phyloP scores from a whole-genome alignment of 2,888 invertebrate genomes.

The Polietes domitor region DNA sequence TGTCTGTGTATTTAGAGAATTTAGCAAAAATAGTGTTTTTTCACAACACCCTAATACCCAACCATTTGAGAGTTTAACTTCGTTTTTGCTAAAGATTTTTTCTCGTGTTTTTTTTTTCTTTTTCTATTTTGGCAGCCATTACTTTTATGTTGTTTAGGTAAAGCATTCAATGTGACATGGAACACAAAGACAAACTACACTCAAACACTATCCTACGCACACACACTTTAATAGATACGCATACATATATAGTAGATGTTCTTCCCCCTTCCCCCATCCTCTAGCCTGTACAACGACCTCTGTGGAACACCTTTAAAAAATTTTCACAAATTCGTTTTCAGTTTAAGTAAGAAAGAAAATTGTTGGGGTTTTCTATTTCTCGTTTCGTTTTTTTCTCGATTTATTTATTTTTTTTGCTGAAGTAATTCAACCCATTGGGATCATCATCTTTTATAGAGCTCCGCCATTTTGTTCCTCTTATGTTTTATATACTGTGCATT shows the following conservation, averaged over 20 bases:
- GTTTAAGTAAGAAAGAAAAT: background rate
- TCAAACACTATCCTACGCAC: background rate
- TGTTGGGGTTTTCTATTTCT: background rate
- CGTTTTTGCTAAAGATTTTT: background rate
- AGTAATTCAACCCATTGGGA: slow-evolving; percentile 26
- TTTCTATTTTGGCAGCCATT: slow-evolving; percentile 12
- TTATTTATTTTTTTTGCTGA: background rate
- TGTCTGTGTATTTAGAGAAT: too few species aligned
- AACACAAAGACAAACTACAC: slow-evolving; percentile 8
- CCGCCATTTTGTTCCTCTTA: slow-evolving; percentile 14
- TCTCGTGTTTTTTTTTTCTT: background rate
- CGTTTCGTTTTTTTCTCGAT: background rate
- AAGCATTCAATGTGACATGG: slow-evolving; percentile 49
- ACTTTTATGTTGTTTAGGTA: slow-evolving; percentile 49
- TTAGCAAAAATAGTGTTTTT: too few species aligned
- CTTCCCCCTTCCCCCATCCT: background rate
- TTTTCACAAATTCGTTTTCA: slow-evolving; percentile 15
- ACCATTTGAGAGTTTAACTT: background rate
- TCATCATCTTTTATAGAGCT: slow-evolving; percentile 39
- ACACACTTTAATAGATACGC: background rate
- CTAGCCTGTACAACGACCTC: background rate
- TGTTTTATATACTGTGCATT: background rate
- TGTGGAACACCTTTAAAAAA: background rate
- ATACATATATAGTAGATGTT: background rate
- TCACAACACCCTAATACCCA: too few species aligned